Conservation (phyloP, 2,888 invertebrate species). For the Drosophila dives region DNA sequence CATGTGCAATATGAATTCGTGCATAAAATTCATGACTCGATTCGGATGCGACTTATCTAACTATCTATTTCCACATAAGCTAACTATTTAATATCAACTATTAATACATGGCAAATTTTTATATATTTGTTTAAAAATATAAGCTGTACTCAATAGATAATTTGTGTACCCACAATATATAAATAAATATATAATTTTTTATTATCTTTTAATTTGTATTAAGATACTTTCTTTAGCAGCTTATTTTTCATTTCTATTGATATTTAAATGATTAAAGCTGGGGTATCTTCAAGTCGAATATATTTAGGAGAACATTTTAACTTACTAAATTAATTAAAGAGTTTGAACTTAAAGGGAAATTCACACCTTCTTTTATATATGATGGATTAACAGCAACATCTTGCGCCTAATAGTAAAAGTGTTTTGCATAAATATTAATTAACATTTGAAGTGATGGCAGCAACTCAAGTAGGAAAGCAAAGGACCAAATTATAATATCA, state of each 20-base stretch:
- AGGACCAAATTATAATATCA: constrained; percentile 37
- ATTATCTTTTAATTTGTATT: neutral
- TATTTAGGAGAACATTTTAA: neutral
- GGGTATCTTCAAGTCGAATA: neutral
- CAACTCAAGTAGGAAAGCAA: constrained; percentile 8
- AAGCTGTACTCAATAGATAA: neutral
- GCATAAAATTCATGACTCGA: constrained; percentile 49
- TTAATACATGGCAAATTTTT: neutral
- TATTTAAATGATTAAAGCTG: neutral
- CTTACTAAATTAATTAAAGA: constrained; percentile 1
- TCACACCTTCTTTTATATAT: neutral
- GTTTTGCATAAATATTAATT: constrained; percentile 54
- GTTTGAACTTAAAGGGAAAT: constrained; percentile 1
- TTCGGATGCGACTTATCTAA: constrained; percentile 20
- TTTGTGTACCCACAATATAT: neutral
- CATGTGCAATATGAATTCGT: constrained; percentile 67
- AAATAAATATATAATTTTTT: too few relatives aligned
- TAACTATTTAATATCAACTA: constrained; percentile 11
- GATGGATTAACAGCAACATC: constrained; percentile 17
- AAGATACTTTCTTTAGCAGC: neutral
- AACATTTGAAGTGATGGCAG: constrained; percentile 37
- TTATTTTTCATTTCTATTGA: neutral
- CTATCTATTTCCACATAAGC: constrained; percentile 16
- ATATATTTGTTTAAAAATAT: neutral
- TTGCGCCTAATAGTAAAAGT: constrained; percentile 21